Evolutionary conservation across 2,113 vertebrate species (phyloP).

Genomic region (Prionailurus viverrinus): DNA sequence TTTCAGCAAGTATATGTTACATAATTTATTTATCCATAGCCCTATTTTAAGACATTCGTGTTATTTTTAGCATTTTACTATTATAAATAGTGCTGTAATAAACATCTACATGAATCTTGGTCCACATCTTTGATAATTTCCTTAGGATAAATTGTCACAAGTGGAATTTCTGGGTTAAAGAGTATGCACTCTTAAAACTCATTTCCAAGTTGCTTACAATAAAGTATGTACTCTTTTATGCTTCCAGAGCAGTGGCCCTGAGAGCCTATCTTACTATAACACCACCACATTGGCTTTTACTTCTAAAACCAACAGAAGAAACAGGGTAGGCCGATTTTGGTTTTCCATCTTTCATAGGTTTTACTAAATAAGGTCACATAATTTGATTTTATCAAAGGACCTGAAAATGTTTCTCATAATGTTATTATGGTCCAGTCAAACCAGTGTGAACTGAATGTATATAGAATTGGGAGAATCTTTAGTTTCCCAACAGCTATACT

Average conservation of each 20-base stretch:
- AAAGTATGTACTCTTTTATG: background rate
- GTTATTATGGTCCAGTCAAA: background rate
- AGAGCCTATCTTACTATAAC: background rate
- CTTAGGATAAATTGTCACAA: conserved; percentile 29
- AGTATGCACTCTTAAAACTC: conserved; percentile 37
- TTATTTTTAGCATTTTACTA: conserved; percentile 39
- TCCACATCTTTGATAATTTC: background rate
- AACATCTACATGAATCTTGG: conserved; percentile 24
- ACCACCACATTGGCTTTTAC: background rate
- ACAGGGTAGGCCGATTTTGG: background rate
- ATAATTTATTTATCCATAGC: conserved; percentile 28
- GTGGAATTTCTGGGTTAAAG: conserved; percentile 51
- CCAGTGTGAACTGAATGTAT: background rate
- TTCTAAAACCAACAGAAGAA: conserved; percentile 56
- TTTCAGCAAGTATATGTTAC: conserved; percentile 53
- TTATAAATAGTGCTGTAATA: conserved; percentile 2
- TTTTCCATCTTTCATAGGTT: conserved; percentile 32
- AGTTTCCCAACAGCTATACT: conserved; percentile 15
- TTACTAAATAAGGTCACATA: background rate
- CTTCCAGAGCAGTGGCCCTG: background rate
- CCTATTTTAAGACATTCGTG: conserved; percentile 6
- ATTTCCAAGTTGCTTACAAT: background rate
- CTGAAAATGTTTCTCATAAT: conserved; percentile 20
- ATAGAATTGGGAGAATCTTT: background rate
- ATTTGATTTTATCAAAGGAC: conserved; percentile 56